Base-by-base conservation (phyloP, 2,113 vertebrate genomes). In the Coreoperca whiteheadi region DNA sequence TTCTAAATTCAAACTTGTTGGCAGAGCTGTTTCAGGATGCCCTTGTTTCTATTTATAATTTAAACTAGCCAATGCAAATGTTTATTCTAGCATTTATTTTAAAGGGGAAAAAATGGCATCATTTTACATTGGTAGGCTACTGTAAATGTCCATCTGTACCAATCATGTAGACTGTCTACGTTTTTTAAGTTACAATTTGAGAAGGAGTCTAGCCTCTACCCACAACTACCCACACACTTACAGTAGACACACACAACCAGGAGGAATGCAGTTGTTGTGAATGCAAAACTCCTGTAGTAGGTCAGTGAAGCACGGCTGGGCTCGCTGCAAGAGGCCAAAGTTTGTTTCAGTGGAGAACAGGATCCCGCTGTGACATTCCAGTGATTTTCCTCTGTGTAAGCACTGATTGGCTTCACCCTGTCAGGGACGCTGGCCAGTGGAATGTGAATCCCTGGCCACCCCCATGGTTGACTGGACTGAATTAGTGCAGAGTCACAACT, bases 391-490 rank as follows among this genome's bases (percentile, higher is more conserved):
- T 75, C 64, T 21, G 64, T 59, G 70, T 53, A 25, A 51, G 74
- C 8, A 6, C 77, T 84, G 89, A 92, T 90, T 89, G 82, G 89
- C 83, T 67, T 80, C 79, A 64, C 73, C 56, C 80, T 77, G 85
- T 86, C 85, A 76, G 83, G 70, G 86, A 78, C 25, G 69, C 79
- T 10, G 83, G 84, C 77, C 77, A 86, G 82, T 89, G 61, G 61
- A 59, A 76, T 79, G 69, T 68, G 83, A 88, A 70, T 88, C 70
- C 79, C 48, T 2, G 9, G 14, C 25, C 23, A 23, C 81, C 88
- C 63, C 43, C 14, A 12, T 81, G 74, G 28, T 41, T 25, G 68
- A 81, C 81, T 74, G 82, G 74, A 70, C 79, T 39, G 48, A 84
- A 87, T 85, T 74, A 87, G 65, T n/a, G 41, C 84, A 61, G 16